Base-by-base conservation (phyloP, 2,797 vertebrate genomes). In the Urocyon cinereoargenteus region DNA sequence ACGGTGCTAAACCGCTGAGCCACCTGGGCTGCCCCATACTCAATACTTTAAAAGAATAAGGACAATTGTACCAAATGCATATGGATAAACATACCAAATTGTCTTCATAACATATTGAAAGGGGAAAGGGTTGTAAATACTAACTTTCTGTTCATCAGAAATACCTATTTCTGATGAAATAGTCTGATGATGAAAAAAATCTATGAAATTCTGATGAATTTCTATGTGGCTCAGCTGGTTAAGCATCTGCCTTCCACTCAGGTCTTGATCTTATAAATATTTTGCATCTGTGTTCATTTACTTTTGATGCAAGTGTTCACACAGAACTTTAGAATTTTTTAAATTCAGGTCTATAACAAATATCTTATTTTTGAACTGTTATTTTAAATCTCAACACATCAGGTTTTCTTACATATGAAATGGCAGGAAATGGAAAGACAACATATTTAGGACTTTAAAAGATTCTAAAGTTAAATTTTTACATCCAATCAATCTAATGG, bases 311-410 rank as follows among this genome's bases (percentile, higher is more conserved):
- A 89, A 89, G 16, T 40, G 31, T 79, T 93, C 91, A 93, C 40
- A 57, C n/a, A 85, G 45, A 62, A 88, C 18, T 78, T 95, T 31
- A 75, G 79, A 84, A 84, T 75, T 84, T 45, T 19, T 0, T 57
- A 85, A 85, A 36, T 40, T 70, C 22, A 83, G 12, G 4, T 68
- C n/a, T 68, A 31, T 61, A 70, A 77, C 49, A 86, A 91, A 91
- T 85, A 34, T 87, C 49, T 83, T 49, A 61, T 62, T 88, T 90
- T 70, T 40, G 18, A 36, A 61, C 51, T 82, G 5, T 51, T 53
- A 51, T 66, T 93, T 90, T 57, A 89, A 93, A 45, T 82, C 19
- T 97, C 75, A 79, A 62, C 66, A 78, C 31, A 89, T 64, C 49
- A 62, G 34, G 87, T 81, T 61, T 86, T 66, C 84, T 89, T 70